phyloP scores from a whole-genome alignment of 2,888 invertebrate species.

The Schizaphis graminum region DNA sequence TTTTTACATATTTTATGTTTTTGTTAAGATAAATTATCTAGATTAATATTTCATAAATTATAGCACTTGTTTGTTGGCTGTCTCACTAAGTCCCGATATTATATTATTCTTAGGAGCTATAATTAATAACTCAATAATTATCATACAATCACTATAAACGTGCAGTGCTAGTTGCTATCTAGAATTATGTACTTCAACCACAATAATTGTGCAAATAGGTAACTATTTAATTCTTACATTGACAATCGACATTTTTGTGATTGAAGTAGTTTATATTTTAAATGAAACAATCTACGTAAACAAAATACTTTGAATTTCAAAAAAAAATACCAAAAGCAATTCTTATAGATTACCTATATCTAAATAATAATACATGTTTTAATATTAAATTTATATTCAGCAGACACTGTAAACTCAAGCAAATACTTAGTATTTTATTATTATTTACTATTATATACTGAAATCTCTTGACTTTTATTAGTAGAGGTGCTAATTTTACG shows the following conservation, averaged over 20 bases:
- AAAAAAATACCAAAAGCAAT: neutral
- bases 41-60: neutral
- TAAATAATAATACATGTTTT: too few relatives aligned
- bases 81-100: neutral
- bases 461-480: too few relatives aligned
- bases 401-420: too few relatives aligned
- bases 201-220: neutral
- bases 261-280: neutral
- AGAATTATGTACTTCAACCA: neutral
- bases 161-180: neutral
- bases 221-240: neutral
- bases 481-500: neutral
- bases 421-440: too few relatives aligned
- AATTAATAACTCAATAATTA: neutral
- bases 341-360: neutral
- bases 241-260: neutral
- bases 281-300: neutral
- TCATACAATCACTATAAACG: neutral
- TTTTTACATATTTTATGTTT: neutral
- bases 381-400: too few relatives aligned
- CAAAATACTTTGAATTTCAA: neutral
- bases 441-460: too few relatives aligned
- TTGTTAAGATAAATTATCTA: neutral
- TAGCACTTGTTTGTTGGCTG: neutral
- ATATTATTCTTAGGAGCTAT: neutral